phyloP scores from a whole-genome alignment of 2,888 invertebrate genomes.

The Rhagonycha fulva region DNA sequence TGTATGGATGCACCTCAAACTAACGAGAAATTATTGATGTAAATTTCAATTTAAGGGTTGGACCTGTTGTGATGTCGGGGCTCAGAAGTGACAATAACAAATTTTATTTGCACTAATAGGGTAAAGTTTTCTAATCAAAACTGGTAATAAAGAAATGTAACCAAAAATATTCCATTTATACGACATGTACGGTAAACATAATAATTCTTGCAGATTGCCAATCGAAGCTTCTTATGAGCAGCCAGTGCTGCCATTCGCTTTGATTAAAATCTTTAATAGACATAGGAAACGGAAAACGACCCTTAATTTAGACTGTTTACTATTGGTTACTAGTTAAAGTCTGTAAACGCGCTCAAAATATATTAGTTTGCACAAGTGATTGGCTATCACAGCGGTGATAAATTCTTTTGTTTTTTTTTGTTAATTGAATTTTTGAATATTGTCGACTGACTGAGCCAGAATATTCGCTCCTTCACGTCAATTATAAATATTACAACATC shows the following conservation, averaged over 20 bases:
- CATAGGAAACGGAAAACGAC: slow-evolving; percentile 27
- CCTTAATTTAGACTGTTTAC: slow-evolving; percentile 36
- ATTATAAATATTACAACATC: background rate
- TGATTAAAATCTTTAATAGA: slow-evolving; percentile 41
- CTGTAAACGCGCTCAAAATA: slow-evolving; percentile 25
- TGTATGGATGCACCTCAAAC: background rate
- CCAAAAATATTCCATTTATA: slow-evolving; percentile 23
- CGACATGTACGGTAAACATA: slow-evolving; percentile 48
- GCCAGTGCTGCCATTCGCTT: slow-evolving; percentile 42
- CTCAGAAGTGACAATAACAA: background rate
- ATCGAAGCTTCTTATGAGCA: slow-evolving; percentile 46
- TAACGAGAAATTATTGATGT: background rate
- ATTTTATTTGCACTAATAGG: background rate
- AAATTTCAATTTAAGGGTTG: slow-evolving; percentile 1
- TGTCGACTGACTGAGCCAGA: slow-evolving; percentile 5
- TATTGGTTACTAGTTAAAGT: slow-evolving; percentile 39
- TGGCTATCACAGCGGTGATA: slow-evolving; percentile 31
- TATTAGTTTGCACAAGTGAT: slow-evolving; percentile 44
- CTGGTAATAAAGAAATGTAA: background rate
- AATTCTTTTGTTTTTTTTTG: background rate
- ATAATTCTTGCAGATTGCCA: slow-evolving; percentile 49
- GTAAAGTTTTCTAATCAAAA: background rate
- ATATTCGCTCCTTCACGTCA: slow-evolving; percentile 21
- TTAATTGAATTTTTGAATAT: background rate
- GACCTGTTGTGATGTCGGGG: background rate